Percentiles rank a stretch among this genome's conserved stretches.
Conservation (phyloP, 2,113 vertebrate genomes). For the Pelodiscus sinensis region DNA sequence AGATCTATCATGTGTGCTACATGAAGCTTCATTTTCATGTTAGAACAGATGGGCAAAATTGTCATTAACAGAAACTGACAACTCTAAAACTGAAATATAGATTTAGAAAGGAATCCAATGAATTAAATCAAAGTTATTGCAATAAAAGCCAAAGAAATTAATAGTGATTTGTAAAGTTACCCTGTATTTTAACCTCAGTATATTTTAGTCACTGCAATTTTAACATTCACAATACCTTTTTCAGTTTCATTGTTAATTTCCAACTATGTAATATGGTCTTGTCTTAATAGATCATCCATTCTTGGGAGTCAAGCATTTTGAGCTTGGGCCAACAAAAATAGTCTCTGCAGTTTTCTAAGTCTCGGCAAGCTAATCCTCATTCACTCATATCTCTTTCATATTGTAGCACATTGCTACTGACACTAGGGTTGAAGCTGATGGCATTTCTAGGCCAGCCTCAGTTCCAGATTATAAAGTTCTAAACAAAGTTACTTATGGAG, state of each 20-base stretch:
- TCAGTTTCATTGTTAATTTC: conserved; percentile 73
- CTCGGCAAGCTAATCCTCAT: not conserved
- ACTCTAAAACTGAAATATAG: conserved; percentile 92
- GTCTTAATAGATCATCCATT: conserved; percentile 71
- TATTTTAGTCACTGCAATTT: conserved; percentile 77
- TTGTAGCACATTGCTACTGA: not conserved
- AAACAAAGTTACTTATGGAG: not conserved
- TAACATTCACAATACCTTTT: conserved; percentile 73
- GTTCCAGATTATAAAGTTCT: not conserved
- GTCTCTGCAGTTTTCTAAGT: not conserved
- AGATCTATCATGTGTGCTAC: conserved; percentile 81
- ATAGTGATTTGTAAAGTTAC: conserved; percentile 88
- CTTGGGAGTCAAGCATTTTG: conserved; percentile 9
- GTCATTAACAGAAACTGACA: conserved; percentile 89
- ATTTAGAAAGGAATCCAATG: conserved; percentile 86
- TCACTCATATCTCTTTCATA: not conserved
- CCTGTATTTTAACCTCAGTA: conserved; percentile 83
- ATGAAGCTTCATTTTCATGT: conserved; percentile 81
- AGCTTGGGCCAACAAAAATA: not conserved
- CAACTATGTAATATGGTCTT: conserved; percentile 54
- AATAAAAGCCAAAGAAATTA: conserved; percentile 86
- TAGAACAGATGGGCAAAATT: conserved; percentile 88
- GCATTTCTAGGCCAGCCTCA: not conserved
- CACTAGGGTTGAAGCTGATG: not conserved
- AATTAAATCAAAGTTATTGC: conserved; percentile 91